Conservation (phyloP, 2,888 invertebrate genomes). For the Ligdia adustata region DNA sequence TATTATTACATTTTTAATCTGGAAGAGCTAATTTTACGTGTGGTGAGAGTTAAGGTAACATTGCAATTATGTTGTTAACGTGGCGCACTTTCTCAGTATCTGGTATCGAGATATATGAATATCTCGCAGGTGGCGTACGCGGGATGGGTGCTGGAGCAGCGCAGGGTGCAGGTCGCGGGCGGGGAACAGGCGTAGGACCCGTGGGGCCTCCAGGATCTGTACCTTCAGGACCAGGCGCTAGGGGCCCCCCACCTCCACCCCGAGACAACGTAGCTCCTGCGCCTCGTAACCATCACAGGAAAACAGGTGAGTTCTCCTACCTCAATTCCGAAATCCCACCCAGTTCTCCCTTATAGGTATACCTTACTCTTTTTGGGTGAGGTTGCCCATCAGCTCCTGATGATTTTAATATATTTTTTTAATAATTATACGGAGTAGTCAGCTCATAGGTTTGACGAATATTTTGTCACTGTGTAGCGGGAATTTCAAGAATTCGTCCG, state of each 20-base stretch:
- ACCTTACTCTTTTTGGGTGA: not conserved
- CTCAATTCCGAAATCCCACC: slow-evolving; percentile 12
- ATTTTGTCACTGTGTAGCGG: not conserved
- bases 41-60: no score
- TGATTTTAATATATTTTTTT: slow-evolving; percentile 38
- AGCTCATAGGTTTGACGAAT: slow-evolving; percentile 39
- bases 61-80: no score
- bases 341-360: slow-evolving; percentile 16
- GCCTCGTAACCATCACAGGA: slow-evolving; percentile 73
- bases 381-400: slow-evolving; percentile 35
- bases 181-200: slow-evolving; percentile 50
- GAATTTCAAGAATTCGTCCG: not conserved
- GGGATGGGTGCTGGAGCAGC: slow-evolving; percentile 48
- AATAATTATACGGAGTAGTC: slow-evolving; percentile 43
- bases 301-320: slow-evolving; percentile 68
- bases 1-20: no score
- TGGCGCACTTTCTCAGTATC: no score
- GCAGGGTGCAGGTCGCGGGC: slow-evolving; percentile 44
- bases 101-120: slow-evolving; percentile 12
- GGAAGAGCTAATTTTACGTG: no score
- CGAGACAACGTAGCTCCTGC: slow-evolving; percentile 85
- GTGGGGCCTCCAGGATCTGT: slow-evolving; percentile 49
- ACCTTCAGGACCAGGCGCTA: slow-evolving; percentile 88
- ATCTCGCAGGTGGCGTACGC: slow-evolving; percentile 41
- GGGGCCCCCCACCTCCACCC: slow-evolving; percentile 95